A percentile compares a stretch with the other conserved stretches of the same genome.
These are phyloP conservation scores for Oplegnathus fasciatus DNA, from an alignment of 2,113 vertebrate genomes.

Conservation along the genomic window DNA sequence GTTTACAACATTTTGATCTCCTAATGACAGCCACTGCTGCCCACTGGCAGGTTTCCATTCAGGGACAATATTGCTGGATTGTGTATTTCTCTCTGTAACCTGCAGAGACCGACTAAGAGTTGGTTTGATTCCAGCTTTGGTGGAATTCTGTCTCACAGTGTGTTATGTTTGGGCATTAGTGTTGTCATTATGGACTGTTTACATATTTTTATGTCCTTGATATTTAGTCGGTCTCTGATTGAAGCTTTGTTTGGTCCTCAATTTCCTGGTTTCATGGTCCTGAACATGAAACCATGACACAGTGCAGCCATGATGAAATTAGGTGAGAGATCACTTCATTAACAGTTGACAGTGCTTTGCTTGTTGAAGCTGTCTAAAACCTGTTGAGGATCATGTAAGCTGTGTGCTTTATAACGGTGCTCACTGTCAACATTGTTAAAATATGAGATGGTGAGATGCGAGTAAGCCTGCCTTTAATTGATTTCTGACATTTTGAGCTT, in stretches of 20 bases:
- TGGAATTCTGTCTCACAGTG: not conserved
- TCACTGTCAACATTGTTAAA: not conserved
- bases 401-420: not conserved
- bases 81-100: not conserved
- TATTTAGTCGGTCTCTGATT: not conserved
- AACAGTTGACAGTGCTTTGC: not conserved
- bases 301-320: not conserved
- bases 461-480: not conserved
- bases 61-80: not conserved
- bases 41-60: conserved; percentile 18
- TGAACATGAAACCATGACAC: not conserved
- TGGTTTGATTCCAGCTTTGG: no score
- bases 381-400: not conserved
- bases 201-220: not conserved
- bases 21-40: conserved; percentile 36
- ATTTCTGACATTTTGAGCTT: not conserved
- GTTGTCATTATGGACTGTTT: not conserved
- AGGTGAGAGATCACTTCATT: not conserved
- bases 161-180: no score
- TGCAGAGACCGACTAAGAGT: not conserved
- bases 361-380: not conserved
- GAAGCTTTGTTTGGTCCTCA: not conserved
- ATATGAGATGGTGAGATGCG: not conserved
- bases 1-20: conserved; percentile 54
- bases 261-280: no score